Conservation (phyloP, 2,888 invertebrate species). For the Chymomyza amoena region DNA sequence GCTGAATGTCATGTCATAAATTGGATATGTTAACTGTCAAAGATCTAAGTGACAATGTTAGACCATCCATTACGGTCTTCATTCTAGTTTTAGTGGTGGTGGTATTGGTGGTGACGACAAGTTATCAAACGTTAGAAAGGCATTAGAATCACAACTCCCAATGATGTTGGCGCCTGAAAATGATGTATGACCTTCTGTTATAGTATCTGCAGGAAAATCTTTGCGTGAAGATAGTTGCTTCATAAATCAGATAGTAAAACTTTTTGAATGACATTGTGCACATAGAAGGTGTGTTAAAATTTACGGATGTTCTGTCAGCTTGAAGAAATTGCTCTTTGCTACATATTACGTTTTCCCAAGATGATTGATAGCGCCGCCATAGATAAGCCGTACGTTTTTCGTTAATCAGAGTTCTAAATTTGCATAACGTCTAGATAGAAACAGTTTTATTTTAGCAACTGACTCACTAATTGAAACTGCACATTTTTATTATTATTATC, state of each 20-base stretch:
- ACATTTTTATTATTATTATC: constrained; percentile 21
- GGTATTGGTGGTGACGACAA: no score
- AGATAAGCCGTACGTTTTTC: no score
- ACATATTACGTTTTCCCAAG: constrained; percentile 4
- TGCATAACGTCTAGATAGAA: constrained; percentile 16
- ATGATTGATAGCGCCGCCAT: constrained; percentile 4
- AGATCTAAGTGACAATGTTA: background rate
- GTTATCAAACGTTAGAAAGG: background rate
- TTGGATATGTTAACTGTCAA: background rate
- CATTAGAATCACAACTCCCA: background rate
- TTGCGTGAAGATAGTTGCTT: background rate
- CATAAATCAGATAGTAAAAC: background rate
- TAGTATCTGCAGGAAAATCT: background rate
- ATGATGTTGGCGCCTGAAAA: background rate
- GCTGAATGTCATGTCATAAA: background rate
- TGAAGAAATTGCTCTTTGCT: background rate
- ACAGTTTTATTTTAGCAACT: background rate
- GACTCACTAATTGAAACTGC: constrained; percentile 21
- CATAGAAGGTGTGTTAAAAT: constrained; percentile 4
- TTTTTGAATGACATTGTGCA: background rate
- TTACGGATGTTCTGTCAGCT: constrained; percentile 1
- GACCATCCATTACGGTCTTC: background rate
- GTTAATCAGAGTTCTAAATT: background rate
- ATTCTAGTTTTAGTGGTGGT: background rate
- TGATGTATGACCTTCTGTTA: background rate